Evolutionary conservation across 2,888 invertebrate species (phyloP).

Genomic region (Pachymerium ferrugineum): DNA sequence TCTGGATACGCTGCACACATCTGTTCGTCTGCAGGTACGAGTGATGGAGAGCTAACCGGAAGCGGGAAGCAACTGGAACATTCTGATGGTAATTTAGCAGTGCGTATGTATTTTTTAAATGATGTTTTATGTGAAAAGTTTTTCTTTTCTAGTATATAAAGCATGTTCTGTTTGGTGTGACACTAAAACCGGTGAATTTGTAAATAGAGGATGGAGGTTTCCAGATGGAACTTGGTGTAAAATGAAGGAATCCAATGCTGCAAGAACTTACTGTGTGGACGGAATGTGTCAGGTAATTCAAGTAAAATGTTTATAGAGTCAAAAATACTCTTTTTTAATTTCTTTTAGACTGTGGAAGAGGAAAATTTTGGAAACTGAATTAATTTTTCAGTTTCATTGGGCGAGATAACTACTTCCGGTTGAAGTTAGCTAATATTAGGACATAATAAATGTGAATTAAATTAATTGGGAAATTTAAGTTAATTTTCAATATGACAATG

Average conservation of each 20-base stretch:
- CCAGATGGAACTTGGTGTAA: not conserved
- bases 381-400: too few relatives aligned
- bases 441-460: too few relatives aligned
- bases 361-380: too few relatives aligned
- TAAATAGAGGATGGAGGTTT: not conserved
- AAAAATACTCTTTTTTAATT: not conserved
- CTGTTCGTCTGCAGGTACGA: not conserved
- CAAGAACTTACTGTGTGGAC: not conserved
- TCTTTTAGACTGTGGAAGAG: not conserved
- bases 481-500: too few relatives aligned
- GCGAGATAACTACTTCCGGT: too few relatives aligned
- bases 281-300: not conserved
- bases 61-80: not conserved
- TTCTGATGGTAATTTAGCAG: not conserved
- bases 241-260: not conserved
- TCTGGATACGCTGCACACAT: not conserved
- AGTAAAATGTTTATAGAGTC: not conserved
- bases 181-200: not conserved
- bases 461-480: too few relatives aligned
- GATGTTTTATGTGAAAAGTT: not conserved
- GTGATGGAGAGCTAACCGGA: not conserved
- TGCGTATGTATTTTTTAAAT: not conserved
- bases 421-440: too few relatives aligned
- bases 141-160: not conserved
- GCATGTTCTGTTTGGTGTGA: not conserved